A percentile compares a stretch with the other conserved stretches of the same genome.
Evolutionary conservation across 2,888 invertebrate genomes (phyloP).

Genomic region (Limnephilus lunatus): DNA sequence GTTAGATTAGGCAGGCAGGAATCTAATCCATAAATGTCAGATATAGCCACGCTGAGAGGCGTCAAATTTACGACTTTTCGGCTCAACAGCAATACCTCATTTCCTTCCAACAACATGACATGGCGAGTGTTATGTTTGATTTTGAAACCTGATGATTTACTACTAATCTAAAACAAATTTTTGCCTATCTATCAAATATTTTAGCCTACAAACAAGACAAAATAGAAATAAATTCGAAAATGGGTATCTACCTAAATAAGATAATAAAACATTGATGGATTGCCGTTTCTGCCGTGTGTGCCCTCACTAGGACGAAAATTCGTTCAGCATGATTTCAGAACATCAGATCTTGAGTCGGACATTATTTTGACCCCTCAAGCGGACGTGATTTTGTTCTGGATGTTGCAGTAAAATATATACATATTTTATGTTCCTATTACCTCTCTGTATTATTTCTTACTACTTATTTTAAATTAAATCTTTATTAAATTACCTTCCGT

Average conservation of each 20-base stretch:
- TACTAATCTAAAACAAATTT: background rate
- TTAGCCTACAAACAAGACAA: background rate
- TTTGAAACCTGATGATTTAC: background rate
- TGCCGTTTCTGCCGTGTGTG: too few relatives aligned
- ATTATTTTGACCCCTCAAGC: too few relatives aligned
- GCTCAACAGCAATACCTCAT: background rate
- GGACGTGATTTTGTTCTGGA: too few relatives aligned
- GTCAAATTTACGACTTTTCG: constrained; percentile 2
- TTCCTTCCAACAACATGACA: background rate
- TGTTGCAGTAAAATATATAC: too few relatives aligned
- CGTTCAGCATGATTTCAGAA: too few relatives aligned
- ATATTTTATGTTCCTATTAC: too few relatives aligned
- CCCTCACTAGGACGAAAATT: too few relatives aligned
- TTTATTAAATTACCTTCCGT: too few relatives aligned
- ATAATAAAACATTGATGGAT: too few relatives aligned
- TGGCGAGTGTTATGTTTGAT: background rate
- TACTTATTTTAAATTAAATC: too few relatives aligned
- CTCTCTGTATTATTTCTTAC: too few relatives aligned
- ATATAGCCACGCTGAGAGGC: background rate
- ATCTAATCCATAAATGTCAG: constrained; percentile 3
- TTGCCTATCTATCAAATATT: background rate
- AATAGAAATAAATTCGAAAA: background rate
- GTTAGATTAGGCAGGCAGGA: constrained; percentile 3
- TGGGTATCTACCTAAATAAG: background rate
- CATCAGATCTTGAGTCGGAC: too few relatives aligned